These are phyloP conservation scores for Diplosoma virens DNA, from an alignment of 23 tunicate species.

Conservation along the genomic window DNA sequence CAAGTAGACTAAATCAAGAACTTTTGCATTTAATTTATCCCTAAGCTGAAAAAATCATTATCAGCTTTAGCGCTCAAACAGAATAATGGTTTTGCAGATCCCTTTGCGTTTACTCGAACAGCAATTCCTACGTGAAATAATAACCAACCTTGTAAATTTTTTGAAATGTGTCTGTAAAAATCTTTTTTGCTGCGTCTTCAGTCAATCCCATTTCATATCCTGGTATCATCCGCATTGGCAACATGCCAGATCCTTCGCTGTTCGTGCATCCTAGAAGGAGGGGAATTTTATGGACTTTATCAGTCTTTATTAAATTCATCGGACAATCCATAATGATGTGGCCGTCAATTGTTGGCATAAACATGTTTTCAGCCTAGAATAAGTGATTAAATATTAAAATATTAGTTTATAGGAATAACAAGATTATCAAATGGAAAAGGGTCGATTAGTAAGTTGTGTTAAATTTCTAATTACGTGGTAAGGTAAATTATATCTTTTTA, in stretches of 20 bases:
- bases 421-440: no score
- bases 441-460: no score
- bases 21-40: no score
- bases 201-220: slow-evolving; percentile 40
- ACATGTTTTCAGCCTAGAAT: neutral
- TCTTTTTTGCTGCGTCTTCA: slow-evolving; percentile 48
- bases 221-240: slow-evolving; percentile 23
- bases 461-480: no score
- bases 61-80: no score
- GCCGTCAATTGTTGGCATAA: slow-evolving; percentile 67
- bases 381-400: neutral
- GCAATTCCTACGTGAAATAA: no score
- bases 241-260: slow-evolving; percentile 61
- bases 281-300: slow-evolving; percentile 56
- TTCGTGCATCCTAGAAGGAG: slow-evolving; percentile 72
- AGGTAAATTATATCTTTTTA: no score
- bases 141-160: slow-evolving; percentile 6
- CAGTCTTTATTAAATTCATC: slow-evolving; percentile 28
- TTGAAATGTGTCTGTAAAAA: slow-evolving; percentile 20
- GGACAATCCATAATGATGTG: slow-evolving; percentile 66
- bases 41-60: no score
- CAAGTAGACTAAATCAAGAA: no score
- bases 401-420: no score
- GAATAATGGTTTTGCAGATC: no score
- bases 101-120: no score